Evolutionary conservation across 2,888 invertebrate genomes (phyloP), one percentile per base, ranked within the genome.

Genomic region (Druceiella hillmani): DNA sequence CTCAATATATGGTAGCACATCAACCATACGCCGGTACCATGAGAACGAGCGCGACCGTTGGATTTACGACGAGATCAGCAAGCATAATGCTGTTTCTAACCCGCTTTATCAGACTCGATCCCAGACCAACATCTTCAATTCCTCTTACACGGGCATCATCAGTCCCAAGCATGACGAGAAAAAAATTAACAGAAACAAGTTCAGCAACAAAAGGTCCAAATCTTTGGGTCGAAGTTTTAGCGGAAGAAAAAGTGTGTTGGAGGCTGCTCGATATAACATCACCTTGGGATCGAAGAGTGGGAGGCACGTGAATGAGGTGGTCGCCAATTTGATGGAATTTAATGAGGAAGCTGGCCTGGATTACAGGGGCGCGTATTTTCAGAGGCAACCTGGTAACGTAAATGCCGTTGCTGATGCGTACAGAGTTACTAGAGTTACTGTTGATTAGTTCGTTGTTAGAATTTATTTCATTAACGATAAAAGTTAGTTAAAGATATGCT

Each of bases 321-420:
- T 66, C 6, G 65, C 65, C 0, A 68, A 67, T 1, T 62, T 68
- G 1, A 58, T 55, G 0, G 62, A 58, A 0, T 62, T 55, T 37
- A 58, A 60, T 0, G 66, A 61, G 0, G 63, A 64, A 40, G 63
- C 68, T 1, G 69, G 61, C 0, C 44, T 68, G 36, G 66, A 66
- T 30, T 37, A 54, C 9, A 66, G 62, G 35, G 57, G 56, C 27
- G 55, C 60, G 40, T 65, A 65, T 51, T 63, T 65, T 41, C 65
- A 66, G 34, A 56, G 58, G 14, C 58, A 60, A 17, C 58, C 52
- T 26, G 54, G 30, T 17, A 15, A 56, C 3, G 57, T 58, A 1
- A 61, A 57, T 34, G 62, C 67, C 3, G 64, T 68, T 0, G 68
- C 68, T 0, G 69, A 68, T 46, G 61, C 67, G 1, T 70, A 69